Evolutionary conservation across 1,140 invertebrate species (phyloP), one percentile per base, ranked within the genome.

Genomic region (Polypedilum vanderplanki): DNA sequence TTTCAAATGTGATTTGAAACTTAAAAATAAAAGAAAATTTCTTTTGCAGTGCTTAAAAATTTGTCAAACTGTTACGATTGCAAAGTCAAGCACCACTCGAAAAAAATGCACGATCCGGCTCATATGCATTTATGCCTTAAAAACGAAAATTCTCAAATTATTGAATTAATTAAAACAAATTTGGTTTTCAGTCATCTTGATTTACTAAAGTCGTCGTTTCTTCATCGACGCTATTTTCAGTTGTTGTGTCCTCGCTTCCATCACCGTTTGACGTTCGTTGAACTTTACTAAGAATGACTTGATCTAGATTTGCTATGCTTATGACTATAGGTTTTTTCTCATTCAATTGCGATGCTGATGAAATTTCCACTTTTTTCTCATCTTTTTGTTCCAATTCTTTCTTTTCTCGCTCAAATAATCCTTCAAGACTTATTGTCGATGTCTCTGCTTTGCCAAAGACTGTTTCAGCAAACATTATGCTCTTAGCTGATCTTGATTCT

Each of bases 341-440:
- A 80, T 82, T 82, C 74, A 81, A 82, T 78, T 82, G 79, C 77
- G 81, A 79, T 79, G 80, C 79, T 79, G 79, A 78, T 41, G 81
- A 78, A 80, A n/a, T 15, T 7, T 9, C 24, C 40, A n/a, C 12
- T 57, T 73, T 33, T 67, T 33, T 74, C 41, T 73, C 73, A 73
- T 73, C 64, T 20, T 18, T 41, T 46, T 4, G 17, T 12, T 41
- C 40, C 17, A 70, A 7, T n/a, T 40, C 70, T 76, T 79, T 78
- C 1, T 81, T 83, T 41, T 85, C 84, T 8, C 84, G 85, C 79
- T 86, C 85, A 77, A 90, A 90, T 20, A 90, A 79, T 5, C 84
- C 87, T 81, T 90, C 87, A 76, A 90, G 79, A 40, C 88, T 82
- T 76, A 90, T 86, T 7, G 88, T 89, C 0, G 88, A 88, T 1